These are phyloP conservation scores for Helogale parvula DNA, from an alignment of 2,113 vertebrate genomes.

Conservation along the genomic window DNA sequence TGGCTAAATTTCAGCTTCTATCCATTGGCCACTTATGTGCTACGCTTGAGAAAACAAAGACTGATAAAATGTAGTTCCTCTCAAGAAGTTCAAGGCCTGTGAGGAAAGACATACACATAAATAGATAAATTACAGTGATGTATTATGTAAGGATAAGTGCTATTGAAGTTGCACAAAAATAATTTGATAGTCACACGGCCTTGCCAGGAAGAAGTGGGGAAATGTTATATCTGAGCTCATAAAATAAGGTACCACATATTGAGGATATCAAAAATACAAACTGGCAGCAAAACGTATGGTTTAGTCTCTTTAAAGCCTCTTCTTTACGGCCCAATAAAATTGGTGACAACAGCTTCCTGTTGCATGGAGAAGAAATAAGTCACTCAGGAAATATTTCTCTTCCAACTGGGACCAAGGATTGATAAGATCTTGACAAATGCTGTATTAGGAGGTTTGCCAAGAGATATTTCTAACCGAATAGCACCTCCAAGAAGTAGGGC, in stretches of 20 bases:
- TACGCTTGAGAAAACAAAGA: neutral
- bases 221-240: neutral
- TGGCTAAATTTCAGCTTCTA: neutral
- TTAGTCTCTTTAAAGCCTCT: slow-evolving; percentile 64
- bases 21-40: neutral
- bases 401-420: neutral
- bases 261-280: slow-evolving; percentile 62
- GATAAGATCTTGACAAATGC: slow-evolving; percentile 53
- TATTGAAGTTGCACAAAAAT: neutral
- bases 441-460: neutral
- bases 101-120: neutral
- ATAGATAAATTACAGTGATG: neutral
- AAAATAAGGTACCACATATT: neutral
- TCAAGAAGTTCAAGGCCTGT: neutral
- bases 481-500: neutral
- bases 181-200: neutral
- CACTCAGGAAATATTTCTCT: slow-evolving; percentile 37
- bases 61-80: slow-evolving; percentile 13
- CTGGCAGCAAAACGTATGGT: neutral
- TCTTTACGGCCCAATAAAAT: slow-evolving; percentile 44
- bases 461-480: neutral
- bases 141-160: neutral
- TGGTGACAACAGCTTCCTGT: neutral
- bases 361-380: slow-evolving; percentile 49
- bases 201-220: neutral